Conservation (phyloP, 2,888 invertebrate genomes). For the Orthosia gracilis region DNA sequence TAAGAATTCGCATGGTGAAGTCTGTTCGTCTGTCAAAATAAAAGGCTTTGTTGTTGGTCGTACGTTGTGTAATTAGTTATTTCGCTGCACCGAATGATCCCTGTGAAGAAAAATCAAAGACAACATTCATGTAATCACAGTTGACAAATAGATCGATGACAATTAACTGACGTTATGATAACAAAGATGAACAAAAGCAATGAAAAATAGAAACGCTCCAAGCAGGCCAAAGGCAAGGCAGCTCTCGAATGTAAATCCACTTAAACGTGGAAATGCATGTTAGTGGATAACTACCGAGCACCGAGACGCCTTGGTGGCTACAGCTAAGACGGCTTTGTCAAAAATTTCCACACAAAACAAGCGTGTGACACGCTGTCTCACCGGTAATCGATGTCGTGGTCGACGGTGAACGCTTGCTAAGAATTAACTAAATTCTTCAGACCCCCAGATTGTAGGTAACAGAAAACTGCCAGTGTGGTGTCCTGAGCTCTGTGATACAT, state of each 20-base stretch:
- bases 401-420: no score
- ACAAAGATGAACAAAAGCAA: background rate
- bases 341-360: background rate
- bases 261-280: conserved; percentile 1
- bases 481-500: background rate
- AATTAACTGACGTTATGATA: background rate
- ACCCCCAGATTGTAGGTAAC: no score
- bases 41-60: no score
- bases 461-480: background rate
- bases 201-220: background rate
- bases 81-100: no score
- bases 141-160: background rate
- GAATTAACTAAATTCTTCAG: no score
- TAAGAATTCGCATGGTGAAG: no score
- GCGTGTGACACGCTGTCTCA: no score
- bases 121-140: no score
- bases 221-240: conserved; percentile 1
- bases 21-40: no score
- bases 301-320: background rate
- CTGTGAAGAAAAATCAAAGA: no score
- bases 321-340: background rate
- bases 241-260: conserved; percentile 6
- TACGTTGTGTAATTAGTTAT: no score
- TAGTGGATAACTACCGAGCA: conserved; percentile 1
- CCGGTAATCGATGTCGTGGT: no score